Evolutionary conservation across 2,888 invertebrate genomes (phyloP).

Genomic region (Corbicula japonica): DNA sequence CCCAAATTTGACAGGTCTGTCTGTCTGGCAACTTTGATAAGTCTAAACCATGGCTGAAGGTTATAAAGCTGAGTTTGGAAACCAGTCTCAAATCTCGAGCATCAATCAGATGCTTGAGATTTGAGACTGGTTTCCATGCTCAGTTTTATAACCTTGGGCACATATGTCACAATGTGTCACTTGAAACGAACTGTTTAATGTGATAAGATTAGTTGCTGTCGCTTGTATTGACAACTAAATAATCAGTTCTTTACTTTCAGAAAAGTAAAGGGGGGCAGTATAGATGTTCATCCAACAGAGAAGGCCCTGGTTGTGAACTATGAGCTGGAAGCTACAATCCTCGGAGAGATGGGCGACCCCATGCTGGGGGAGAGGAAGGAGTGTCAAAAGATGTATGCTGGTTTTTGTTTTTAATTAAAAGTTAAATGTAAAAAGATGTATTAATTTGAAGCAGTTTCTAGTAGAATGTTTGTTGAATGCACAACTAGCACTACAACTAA

Average conservation of each 20-base stretch:
- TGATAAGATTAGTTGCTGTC: not conserved
- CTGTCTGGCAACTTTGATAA: too few relatives aligned
- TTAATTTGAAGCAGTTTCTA: too few relatives aligned
- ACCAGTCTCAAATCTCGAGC: not conserved
- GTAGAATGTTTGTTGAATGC: too few relatives aligned
- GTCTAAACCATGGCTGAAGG: not conserved
- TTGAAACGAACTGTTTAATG: not conserved
- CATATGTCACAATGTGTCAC: not conserved
- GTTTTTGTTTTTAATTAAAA: not conserved
- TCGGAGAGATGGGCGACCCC: conserved; percentile 92
- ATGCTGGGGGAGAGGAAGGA: conserved; percentile 94
- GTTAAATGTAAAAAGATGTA: too few relatives aligned
- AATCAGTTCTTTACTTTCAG: too few relatives aligned
- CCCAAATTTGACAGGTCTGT: too few relatives aligned
- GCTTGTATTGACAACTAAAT: too few relatives aligned
- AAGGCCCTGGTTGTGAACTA: conserved; percentile 95
- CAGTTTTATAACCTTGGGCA: not conserved
- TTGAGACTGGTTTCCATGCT: not conserved
- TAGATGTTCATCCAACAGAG: conserved; percentile 96
- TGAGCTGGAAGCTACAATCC: conserved; percentile 94
- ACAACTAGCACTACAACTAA: too few relatives aligned
- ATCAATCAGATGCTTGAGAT: not conserved
- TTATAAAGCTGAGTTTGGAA: not conserved
- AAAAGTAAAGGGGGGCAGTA: conserved; percentile 89
- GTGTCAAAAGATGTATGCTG: conserved; percentile 91